Base-by-base conservation (phyloP, 2,888 invertebrate genomes). In the Junonia oenone region DNA sequence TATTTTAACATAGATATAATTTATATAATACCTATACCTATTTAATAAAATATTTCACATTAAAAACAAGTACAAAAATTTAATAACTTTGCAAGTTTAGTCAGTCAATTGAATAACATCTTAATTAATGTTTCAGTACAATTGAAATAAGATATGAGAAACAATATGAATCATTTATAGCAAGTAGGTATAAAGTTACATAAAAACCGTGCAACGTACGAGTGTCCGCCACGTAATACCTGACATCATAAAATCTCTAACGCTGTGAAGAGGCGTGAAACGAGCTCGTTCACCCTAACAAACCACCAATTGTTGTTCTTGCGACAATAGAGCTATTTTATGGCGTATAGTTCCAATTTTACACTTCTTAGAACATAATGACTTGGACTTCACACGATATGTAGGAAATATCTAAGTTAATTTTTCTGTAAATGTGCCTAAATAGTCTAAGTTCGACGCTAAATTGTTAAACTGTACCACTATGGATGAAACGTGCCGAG, bases 231-330 rank as follows among this genome's bases (percentile, higher is more conserved):
- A 26, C 6, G 22, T 43, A 43, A 48, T 40, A 47, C 26, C 43
- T 45, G 38, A 49, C 50, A 48, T 13, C 50, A 77, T 84, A 84
- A 86, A 83, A 76, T 67, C 69, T 66, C 68, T 69, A 73, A 77
- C 75, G 73, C 65, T 76, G 70, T 78, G 78, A 84, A 81, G 85
- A 82, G 71, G 71, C 71, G 58, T 64, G 75, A 78, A 82, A 83
- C 79, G 79, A 80, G 81, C 74, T 77, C 79, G 78, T 80, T 76
- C 67, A 68, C 71, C 63, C 77, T 81, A 83, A 84, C 84, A 83
- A 85, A 80, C 70, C 76, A 73, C 81, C 76, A 82, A 79, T 70
- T 71, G 68, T 71, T 76, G 82, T 71, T 76, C 81, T 84, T 83
- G 85, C 80, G 82, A 80, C 75, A 65, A 77, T 72, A 69, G 70